Evolutionary conservation across 1,140 invertebrate species (phyloP).

Genomic region (Coboldia fuscipes): DNA sequence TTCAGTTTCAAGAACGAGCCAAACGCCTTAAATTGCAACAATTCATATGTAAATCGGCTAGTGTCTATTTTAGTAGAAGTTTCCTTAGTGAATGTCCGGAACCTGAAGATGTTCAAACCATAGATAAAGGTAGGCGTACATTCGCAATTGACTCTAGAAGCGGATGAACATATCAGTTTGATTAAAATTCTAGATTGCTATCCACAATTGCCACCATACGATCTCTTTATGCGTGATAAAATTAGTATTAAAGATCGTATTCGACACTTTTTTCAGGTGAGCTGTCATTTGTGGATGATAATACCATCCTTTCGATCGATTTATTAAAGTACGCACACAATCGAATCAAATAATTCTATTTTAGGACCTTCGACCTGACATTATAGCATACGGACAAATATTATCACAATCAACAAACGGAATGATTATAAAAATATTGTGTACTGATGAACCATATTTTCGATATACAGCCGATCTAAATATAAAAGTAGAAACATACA

Average conservation of each 20-base stretch:
- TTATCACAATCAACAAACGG: conserved; percentile 40
- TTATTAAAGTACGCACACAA: no score
- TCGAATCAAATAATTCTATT: conserved; percentile 14
- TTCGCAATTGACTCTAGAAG: neutral
- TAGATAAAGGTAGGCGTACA: neutral
- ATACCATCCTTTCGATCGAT: no score
- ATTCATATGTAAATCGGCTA: conserved; percentile 59
- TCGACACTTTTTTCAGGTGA: neutral
- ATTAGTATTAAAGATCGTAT: neutral
- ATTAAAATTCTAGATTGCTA: conserved; percentile 38
- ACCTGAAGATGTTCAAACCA: conserved; percentile 7
- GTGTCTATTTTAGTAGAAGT: conserved; percentile 36
- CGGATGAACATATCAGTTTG: neutral
- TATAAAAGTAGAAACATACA: conserved; percentile 37
- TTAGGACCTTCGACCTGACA: conserved; percentile 57
- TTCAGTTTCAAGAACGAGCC: conserved; percentile 57
- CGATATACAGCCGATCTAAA: conserved; percentile 64
- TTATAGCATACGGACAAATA: conserved; percentile 54
- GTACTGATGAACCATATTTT: conserved; percentile 50
- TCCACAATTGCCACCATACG: conserved; percentile 67
- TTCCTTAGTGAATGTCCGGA: conserved; percentile 25
- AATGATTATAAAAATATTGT: conserved; percentile 61
- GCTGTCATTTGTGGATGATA: no score
- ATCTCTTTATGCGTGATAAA: conserved; percentile 42
- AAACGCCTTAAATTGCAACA: conserved; percentile 65